A percentile compares a stretch with the other conserved stretches of the same genome.
Evolutionary conservation across 2,113 vertebrate genomes (phyloP).

Genomic region (Thamnaconus septentrionalis): DNA sequence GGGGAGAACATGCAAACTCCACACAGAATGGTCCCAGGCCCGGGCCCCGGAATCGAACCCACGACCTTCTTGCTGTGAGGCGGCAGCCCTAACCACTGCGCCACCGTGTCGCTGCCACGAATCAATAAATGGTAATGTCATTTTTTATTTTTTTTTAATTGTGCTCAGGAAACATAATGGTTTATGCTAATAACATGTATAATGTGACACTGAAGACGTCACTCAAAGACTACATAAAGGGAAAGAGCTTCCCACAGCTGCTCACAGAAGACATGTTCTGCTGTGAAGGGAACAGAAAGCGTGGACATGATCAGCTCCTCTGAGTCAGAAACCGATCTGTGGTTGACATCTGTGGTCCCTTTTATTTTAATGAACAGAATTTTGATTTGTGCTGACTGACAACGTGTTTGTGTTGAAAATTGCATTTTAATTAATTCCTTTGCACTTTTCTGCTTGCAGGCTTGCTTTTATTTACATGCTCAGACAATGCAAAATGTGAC

Average conservation of each 20-base stretch:
- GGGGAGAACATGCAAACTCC: too few relatives aligned
- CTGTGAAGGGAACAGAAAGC: constrained; percentile 1
- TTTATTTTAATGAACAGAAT: neutral
- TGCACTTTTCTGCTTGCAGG: neutral
- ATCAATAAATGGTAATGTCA: too few relatives aligned
- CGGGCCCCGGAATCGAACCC: too few relatives aligned
- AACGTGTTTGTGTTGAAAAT: too few relatives aligned
- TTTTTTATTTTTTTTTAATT: too few relatives aligned
- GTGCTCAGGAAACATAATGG: constrained; percentile 8
- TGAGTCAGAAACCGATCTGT: neutral
- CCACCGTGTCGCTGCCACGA: too few relatives aligned
- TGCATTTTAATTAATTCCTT: neutral
- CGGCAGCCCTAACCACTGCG: too few relatives aligned
- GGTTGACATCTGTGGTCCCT: neutral
- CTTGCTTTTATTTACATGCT: neutral
- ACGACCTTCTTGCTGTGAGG: too few relatives aligned
- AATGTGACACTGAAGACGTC: constrained; percentile 37
- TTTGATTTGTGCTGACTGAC: too few relatives aligned
- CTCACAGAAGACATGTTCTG: constrained; percentile 5
- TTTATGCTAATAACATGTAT: neutral
- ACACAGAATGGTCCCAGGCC: too few relatives aligned
- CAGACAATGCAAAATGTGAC: constrained; percentile 70
- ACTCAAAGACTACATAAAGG: constrained; percentile 8
- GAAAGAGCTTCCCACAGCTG: too few relatives aligned
- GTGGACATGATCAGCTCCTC: neutral